Evolutionary conservation across 2,888 invertebrate genomes (phyloP).

Genomic region (Polietes domitor): DNA sequence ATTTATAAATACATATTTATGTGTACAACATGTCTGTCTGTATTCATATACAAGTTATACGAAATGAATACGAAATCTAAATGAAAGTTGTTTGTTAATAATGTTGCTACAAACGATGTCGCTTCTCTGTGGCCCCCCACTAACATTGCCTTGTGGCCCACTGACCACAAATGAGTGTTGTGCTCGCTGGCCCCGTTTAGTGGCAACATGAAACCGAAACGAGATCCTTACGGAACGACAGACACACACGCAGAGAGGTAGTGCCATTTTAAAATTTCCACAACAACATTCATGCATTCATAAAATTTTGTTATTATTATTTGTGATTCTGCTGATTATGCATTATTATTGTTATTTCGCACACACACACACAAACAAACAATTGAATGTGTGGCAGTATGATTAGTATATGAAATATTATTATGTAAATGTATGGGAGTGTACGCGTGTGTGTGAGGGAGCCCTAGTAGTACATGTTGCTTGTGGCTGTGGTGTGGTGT

Average conservation of each 20-base stretch:
- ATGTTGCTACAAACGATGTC: background rate
- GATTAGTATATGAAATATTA: constrained; percentile 22
- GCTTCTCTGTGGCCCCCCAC: background rate
- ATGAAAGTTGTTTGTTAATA: background rate
- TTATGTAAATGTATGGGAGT: background rate
- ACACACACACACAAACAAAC: background rate
- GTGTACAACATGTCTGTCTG: no score
- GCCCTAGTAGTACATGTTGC: background rate
- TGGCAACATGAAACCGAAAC: constrained; percentile 4
- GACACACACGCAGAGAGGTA: background rate
- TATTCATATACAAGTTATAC: no score
- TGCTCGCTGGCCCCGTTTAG: background rate
- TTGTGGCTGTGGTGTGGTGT: constrained; percentile 19
- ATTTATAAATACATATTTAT: no score
- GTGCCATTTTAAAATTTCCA: background rate
- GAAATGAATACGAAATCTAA: background rate
- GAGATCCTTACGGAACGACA: background rate
- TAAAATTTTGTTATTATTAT: constrained; percentile 21
- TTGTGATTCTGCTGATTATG: constrained; percentile 25
- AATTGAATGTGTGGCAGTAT: background rate
- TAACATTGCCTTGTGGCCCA: background rate
- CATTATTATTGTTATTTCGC: constrained; percentile 24
- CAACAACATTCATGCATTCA: constrained; percentile 1
- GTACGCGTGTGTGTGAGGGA: background rate
- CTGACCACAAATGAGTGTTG: constrained; percentile 14